Conservation (phyloP, 2,888 invertebrate species). For the Criorhina ranunculi region DNA sequence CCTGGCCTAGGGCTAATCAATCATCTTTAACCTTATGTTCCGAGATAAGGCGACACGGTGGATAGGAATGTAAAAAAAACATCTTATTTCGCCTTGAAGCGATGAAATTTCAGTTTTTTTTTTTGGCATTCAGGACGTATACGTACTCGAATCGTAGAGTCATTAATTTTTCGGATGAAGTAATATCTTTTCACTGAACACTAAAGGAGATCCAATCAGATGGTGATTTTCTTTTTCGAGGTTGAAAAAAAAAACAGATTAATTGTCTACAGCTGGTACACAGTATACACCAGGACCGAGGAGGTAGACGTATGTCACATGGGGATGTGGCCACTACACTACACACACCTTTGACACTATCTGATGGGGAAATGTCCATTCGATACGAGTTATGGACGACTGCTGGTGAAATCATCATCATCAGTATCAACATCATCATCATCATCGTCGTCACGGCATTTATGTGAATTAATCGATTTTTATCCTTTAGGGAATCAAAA, state of each 20-base stretch:
- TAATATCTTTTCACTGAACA: slow-evolving; percentile 51
- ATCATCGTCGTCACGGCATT: slow-evolving; percentile 33
- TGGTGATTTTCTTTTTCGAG: slow-evolving; percentile 14
- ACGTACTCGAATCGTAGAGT: slow-evolving; percentile 16
- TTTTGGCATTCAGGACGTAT: neutral
- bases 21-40: slow-evolving; percentile 63
- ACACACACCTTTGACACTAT: slow-evolving; percentile 17
- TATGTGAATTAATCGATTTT: slow-evolving; percentile 65
- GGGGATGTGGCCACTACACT: slow-evolving; percentile 24
- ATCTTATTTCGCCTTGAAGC: neutral
- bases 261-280: slow-evolving; percentile 46
- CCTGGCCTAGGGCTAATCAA: slow-evolving; percentile 55
- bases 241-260: slow-evolving; percentile 44
- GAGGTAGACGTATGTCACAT: slow-evolving; percentile 5
- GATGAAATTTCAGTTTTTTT: neutral
- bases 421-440: slow-evolving; percentile 48
- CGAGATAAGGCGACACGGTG: slow-evolving; percentile 35
- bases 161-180: slow-evolving; percentile 63
- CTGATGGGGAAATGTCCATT: slow-evolving; percentile 29
- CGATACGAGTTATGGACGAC: slow-evolving; percentile 12
- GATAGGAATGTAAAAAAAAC: slow-evolving; percentile 28
- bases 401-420: slow-evolving; percentile 36
- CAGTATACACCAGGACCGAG: slow-evolving; percentile 2
- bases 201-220: slow-evolving; percentile 48
- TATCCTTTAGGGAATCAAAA: slow-evolving; percentile 63